Evolutionary conservation across 2,888 invertebrate species (phyloP).

Genomic region (Sphaerophoria rueppellii): DNA sequence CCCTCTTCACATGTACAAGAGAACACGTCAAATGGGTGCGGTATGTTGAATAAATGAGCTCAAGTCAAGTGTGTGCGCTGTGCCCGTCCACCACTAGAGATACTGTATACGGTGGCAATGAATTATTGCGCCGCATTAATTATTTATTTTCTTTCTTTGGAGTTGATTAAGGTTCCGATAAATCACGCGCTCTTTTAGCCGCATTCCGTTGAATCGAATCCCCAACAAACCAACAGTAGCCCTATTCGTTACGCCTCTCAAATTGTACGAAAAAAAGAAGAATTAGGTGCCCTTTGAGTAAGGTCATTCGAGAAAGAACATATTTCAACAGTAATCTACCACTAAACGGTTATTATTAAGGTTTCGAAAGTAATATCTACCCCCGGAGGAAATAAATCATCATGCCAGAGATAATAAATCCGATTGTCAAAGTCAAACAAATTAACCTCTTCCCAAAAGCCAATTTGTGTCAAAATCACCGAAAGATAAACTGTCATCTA

Average conservation of each 20-base stretch:
- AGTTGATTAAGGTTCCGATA: constrained; percentile 69
- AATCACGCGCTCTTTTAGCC: constrained; percentile 55
- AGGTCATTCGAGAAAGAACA: constrained; percentile 52
- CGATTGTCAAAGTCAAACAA: constrained; percentile 71
- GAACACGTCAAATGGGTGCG: constrained; percentile 71
- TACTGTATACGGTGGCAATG: constrained; percentile 69
- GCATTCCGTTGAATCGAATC: constrained; percentile 30
- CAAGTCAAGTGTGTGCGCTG: constrained; percentile 50
- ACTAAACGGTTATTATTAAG: constrained; percentile 31
- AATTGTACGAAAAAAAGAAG: constrained; percentile 12
- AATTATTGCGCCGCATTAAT: constrained; percentile 71
- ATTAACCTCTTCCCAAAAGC: constrained; percentile 62
- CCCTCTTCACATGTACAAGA: constrained; percentile 4
- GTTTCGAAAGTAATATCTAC: constrained; percentile 17
- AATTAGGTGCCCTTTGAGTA: constrained; percentile 45
- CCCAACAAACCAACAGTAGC: constrained; percentile 44
- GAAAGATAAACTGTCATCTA: constrained; percentile 73
- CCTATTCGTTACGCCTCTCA: constrained; percentile 56
- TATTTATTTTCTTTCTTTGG: constrained; percentile 72
- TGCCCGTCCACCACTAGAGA: neutral
- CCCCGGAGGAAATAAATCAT: constrained; percentile 53
- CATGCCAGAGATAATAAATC: constrained; percentile 66
- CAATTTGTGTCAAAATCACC: constrained; percentile 68
- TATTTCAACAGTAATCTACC: constrained; percentile 53
- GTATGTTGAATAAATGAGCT: constrained; percentile 67